Evolutionary conservation across 92 coral and sea anemone genomes (phyloP).

Genomic region (Heteractis magnifica): DNA sequence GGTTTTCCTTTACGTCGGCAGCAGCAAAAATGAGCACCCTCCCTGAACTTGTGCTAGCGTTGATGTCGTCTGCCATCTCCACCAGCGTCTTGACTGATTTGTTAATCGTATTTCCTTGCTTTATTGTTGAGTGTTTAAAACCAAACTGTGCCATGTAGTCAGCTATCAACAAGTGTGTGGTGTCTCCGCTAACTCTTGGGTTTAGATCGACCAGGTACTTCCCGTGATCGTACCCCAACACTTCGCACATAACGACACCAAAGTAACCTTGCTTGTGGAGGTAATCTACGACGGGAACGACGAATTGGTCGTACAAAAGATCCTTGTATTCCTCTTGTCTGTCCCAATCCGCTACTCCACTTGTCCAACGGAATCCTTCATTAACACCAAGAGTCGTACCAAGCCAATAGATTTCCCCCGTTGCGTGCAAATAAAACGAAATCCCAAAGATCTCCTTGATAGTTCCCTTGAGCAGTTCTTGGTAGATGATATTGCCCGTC

Average conservation of each 20-base stretch:
- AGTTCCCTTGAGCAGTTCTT: slow-evolving; percentile 36
- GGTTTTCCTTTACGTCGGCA: too few relatives aligned
- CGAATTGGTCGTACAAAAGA: slow-evolving; percentile 29
- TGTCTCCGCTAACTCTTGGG: slow-evolving; percentile 34
- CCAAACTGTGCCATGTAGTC: slow-evolving; percentile 43
- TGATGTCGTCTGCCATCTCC: slow-evolving; percentile 27
- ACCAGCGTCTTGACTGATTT: slow-evolving; percentile 5
- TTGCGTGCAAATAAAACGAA: slow-evolving; percentile 41
- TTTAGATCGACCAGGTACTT: slow-evolving; percentile 13
- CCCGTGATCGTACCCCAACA: slow-evolving; percentile 18
- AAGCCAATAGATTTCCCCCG: slow-evolving; percentile 51
- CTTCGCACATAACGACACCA: slow-evolving; percentile 44
- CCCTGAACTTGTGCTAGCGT: background rate
- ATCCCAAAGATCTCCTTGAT: slow-evolving; percentile 38
- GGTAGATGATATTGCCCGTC: slow-evolving; percentile 33
- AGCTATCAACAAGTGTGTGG: slow-evolving; percentile 37
- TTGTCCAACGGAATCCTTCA: slow-evolving; percentile 28
- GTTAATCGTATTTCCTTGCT: background rate
- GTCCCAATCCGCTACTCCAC: slow-evolving; percentile 33
- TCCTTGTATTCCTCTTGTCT: background rate
- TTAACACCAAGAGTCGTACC: slow-evolving; percentile 34
- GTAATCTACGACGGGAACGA: slow-evolving; percentile 33
- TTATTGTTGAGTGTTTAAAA: slow-evolving; percentile 17
- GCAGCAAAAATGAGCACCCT: too few relatives aligned
- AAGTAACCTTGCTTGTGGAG: slow-evolving; percentile 50